Conservation (phyloP, 2,888 invertebrate species). For the Amphipoea oculea region DNA sequence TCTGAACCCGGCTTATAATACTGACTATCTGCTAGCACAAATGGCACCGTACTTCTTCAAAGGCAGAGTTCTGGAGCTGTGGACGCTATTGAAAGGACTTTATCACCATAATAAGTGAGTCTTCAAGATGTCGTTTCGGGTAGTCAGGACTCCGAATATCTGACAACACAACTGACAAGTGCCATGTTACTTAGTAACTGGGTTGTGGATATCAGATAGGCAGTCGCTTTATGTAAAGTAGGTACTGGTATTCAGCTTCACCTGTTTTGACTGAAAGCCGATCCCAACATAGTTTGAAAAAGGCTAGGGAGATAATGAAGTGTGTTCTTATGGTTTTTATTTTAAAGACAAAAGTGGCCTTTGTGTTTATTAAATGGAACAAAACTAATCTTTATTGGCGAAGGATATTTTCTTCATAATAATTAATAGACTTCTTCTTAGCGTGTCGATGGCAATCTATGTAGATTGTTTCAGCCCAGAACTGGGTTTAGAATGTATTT, state of each 20-base stretch:
- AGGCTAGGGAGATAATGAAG: neutral
- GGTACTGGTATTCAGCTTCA: neutral
- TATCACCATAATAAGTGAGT: slow-evolving; percentile 37
- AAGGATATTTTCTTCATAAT: neutral
- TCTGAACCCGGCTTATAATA: slow-evolving; percentile 70
- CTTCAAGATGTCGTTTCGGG: neutral
- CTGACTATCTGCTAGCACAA: slow-evolving; percentile 47
- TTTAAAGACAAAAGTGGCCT: neutral
- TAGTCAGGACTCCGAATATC: neutral
- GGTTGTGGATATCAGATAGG: neutral
- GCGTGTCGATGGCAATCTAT: neutral
- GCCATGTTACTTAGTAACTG: neutral
- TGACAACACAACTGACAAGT: no score
- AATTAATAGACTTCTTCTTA: neutral
- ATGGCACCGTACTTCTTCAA: slow-evolving; percentile 71
- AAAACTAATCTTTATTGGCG: no score
- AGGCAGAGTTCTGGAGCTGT: slow-evolving; percentile 59
- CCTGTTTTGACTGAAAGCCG: neutral
- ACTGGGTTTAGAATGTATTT: neutral
- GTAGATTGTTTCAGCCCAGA: neutral
- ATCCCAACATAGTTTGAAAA: neutral
- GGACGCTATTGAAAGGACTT: slow-evolving; percentile 22
- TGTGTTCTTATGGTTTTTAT: neutral
- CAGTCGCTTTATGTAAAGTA: neutral
- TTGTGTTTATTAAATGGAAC: neutral